phyloP scores from a whole-genome alignment of 2,113 vertebrate species.

The Xerus inauris region DNA sequence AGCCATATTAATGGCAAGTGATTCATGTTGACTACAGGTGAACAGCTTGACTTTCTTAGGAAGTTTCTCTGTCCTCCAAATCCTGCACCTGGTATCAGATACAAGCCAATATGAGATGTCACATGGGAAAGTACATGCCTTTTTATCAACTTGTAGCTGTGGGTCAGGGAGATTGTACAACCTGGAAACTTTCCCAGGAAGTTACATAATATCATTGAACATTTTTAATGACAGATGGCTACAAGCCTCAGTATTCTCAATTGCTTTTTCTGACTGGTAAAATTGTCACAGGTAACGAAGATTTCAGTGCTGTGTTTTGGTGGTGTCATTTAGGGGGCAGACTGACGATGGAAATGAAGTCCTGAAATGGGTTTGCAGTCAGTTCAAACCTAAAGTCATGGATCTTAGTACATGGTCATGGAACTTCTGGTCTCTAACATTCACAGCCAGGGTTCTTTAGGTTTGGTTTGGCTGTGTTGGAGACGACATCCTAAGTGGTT shows the following conservation, averaged over 20 bases:
- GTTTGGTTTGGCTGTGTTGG: neutral
- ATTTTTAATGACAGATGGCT: constrained; percentile 16
- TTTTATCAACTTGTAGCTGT: neutral
- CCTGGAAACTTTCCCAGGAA: neutral
- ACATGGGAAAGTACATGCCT: neutral
- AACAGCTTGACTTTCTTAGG: constrained; percentile 40
- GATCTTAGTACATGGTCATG: neutral
- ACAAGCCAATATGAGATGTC: constrained; percentile 13
- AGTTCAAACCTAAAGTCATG: neutral
- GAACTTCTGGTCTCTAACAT: constrained; percentile 19
- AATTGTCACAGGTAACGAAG: neutral
- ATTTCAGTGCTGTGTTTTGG: neutral
- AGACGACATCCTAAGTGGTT: neutral
- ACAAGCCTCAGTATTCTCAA: neutral
- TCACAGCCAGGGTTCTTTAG: constrained; percentile 12
- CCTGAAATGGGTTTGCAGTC: neutral
- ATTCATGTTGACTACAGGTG: neutral
- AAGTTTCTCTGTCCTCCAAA: neutral
- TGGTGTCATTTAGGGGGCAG: neutral
- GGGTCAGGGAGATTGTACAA: neutral
- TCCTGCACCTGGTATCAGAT: neutral
- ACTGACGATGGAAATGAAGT: neutral
- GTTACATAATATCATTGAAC: neutral
- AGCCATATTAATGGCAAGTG: neutral
- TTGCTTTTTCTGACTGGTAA: neutral